Conservation (phyloP, 2,888 invertebrate genomes). For the Meganola albula region DNA sequence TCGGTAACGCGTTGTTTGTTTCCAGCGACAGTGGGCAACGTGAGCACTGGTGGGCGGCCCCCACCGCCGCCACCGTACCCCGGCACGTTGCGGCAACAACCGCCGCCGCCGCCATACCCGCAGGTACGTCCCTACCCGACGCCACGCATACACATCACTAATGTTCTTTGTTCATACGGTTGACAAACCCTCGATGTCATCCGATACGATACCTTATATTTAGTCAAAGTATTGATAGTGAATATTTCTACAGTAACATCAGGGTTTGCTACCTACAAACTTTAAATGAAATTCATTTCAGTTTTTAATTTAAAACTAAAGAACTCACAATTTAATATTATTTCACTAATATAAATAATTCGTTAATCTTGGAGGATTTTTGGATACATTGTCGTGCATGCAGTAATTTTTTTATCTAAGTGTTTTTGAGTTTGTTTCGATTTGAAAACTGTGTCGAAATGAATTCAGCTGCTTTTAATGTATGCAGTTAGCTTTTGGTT, state of each 20-base stretch:
- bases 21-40: conserved; percentile 32
- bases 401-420: conserved; percentile 57
- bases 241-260: no score
- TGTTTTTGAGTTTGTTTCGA: conserved; percentile 58
- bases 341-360: conserved; percentile 35
- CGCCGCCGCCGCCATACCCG: conserved; percentile 81
- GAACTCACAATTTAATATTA: conserved; percentile 30
- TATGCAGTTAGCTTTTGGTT: conserved; percentile 64
- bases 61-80: conserved; percentile 88
- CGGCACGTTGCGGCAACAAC: conserved; percentile 81
- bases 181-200: no score
- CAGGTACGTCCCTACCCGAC: conserved; percentile 43
- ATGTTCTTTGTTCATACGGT: conserved; percentile 3
- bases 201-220: no score
- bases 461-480: conserved; percentile 64
- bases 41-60: conserved; percentile 63
- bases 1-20: neutral
- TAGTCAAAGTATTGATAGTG: no score
- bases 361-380: conserved; percentile 58
- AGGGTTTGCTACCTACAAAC: no score
- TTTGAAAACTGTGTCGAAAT: conserved; percentile 35
- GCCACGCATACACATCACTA: conserved; percentile 2
- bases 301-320: conserved; percentile 15
- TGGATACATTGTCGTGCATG: conserved; percentile 69
- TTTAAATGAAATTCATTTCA: no score